phyloP scores from a whole-genome alignment of 2,888 invertebrate species.

The Punctoribates punctum region DNA sequence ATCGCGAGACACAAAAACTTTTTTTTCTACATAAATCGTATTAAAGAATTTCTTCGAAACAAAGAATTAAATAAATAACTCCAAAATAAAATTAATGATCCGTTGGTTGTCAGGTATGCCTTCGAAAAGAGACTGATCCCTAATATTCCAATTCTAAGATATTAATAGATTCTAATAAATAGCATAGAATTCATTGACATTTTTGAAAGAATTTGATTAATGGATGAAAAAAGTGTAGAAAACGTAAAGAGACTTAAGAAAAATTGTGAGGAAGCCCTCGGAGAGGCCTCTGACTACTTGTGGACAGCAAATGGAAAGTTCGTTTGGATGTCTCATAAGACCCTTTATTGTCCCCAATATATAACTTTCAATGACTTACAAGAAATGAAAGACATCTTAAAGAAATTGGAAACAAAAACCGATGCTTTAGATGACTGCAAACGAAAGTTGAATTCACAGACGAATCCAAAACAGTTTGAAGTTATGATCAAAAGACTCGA shows the following conservation, averaged over 20 bases:
- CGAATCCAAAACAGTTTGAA: neutral
- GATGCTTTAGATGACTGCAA: neutral
- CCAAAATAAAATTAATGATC: too few species aligned
- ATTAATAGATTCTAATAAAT: too few species aligned
- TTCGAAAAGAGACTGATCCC: too few species aligned
- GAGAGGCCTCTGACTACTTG: neutral
- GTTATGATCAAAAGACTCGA: neutral
- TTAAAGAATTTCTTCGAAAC: too few species aligned
- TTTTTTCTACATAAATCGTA: too few species aligned
- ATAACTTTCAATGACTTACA: neutral
- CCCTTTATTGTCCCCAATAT: neutral
- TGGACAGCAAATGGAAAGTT: neutral
- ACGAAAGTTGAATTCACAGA: neutral
- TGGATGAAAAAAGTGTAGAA: neutral
- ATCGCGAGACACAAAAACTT: too few species aligned
- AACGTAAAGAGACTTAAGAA: neutral
- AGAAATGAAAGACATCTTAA: neutral
- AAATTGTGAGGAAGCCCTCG: neutral
- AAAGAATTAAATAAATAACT: too few species aligned
- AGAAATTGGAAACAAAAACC: neutral
- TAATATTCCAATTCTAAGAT: too few species aligned
- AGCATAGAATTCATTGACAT: too few species aligned
- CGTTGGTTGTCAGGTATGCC: too few species aligned
- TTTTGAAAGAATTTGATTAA: too few species aligned
- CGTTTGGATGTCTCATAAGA: neutral